Evolutionary conservation across 2,113 vertebrate species (phyloP).

Genomic region (Lepus americanus): DNA sequence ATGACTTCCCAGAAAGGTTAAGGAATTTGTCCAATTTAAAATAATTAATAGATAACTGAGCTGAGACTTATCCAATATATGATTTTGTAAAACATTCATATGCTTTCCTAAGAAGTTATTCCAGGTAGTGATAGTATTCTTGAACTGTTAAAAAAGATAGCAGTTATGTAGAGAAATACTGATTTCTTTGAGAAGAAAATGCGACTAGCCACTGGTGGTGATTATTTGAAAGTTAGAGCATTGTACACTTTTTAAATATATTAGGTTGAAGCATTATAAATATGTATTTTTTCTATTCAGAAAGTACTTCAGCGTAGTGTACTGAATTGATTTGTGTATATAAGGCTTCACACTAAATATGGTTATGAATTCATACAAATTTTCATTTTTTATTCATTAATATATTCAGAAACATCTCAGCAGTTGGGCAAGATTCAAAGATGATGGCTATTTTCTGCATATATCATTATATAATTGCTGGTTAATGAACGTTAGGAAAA

Average conservation of each 20-base stretch:
- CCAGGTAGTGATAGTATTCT: not conserved
- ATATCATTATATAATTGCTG: slow-evolving; percentile 61
- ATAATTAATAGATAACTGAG: not conserved
- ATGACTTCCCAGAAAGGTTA: not conserved
- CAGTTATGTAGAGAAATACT: slow-evolving; percentile 9
- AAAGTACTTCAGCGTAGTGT: not conserved
- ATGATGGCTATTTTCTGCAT: slow-evolving; percentile 57
- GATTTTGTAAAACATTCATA: not conserved
- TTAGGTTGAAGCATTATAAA: not conserved
- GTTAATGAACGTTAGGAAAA: slow-evolving; percentile 70
- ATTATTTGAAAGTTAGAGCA: slow-evolving; percentile 43
- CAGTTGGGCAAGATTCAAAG: slow-evolving; percentile 43
- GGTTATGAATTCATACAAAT: slow-evolving; percentile 66
- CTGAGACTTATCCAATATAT: not conserved
- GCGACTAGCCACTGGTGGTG: not conserved
- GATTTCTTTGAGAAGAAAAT: slow-evolving; percentile 33
- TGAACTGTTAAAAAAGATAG: not conserved
- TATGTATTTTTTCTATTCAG: not conserved
- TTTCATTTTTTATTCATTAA: slow-evolving; percentile 67
- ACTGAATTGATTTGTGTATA: slow-evolving; percentile 63
- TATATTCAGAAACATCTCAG: slow-evolving; percentile 46
- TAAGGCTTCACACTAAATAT: slow-evolving; percentile 54
- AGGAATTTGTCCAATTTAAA: not conserved
- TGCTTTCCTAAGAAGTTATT: not conserved
- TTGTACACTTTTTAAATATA: slow-evolving; percentile 34